Conservation (phyloP, 2,797 vertebrate species). For the Chromis chromis region DNA sequence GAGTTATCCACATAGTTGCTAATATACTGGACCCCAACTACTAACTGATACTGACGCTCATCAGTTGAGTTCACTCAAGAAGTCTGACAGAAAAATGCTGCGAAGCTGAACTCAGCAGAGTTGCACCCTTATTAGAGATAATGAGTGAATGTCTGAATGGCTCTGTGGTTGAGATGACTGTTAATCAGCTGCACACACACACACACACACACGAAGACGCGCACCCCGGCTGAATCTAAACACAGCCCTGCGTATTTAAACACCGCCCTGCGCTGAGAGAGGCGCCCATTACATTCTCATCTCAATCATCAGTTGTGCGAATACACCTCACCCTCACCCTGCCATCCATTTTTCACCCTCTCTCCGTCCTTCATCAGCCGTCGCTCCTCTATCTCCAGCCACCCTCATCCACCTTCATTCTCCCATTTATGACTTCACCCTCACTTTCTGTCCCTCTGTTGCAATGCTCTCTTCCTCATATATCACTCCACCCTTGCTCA, state of each 20-base stretch:
- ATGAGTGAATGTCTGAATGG: conserved; percentile 58
- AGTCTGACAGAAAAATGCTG: conserved; percentile 36
- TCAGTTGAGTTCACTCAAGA: conserved; percentile 37
- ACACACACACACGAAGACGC: not conserved
- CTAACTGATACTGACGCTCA: not conserved
- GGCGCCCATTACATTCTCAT: conserved; percentile 57
- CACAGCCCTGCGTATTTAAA: conserved; percentile 44
- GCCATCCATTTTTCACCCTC: conserved; percentile 32
- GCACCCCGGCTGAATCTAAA: conserved; percentile 31
- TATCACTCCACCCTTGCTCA: conserved; percentile 41
- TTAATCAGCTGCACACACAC: conserved; percentile 46
- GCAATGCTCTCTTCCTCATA: conserved; percentile 41
- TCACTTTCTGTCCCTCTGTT: conserved; percentile 43
- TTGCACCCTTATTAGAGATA: conserved; percentile 62
- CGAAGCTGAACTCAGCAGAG: conserved; percentile 51
- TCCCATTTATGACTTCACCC: conserved; percentile 49
- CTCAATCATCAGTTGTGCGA: conserved; percentile 49
- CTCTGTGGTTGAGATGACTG: conserved; percentile 51
- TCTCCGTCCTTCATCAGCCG: conserved; percentile 35
- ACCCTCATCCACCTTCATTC: conserved; percentile 46
- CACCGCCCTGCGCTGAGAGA: conserved; percentile 23
- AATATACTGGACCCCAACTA: conserved; percentile 15
- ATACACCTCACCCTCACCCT: conserved; percentile 40
- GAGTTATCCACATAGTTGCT: conserved; percentile 33
- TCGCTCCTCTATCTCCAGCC: conserved; percentile 40